Evolutionary conservation across 2,888 invertebrate genomes (phyloP), one percentile per base, ranked within the genome.

Genomic region (Synergus umbraculus): DNA sequence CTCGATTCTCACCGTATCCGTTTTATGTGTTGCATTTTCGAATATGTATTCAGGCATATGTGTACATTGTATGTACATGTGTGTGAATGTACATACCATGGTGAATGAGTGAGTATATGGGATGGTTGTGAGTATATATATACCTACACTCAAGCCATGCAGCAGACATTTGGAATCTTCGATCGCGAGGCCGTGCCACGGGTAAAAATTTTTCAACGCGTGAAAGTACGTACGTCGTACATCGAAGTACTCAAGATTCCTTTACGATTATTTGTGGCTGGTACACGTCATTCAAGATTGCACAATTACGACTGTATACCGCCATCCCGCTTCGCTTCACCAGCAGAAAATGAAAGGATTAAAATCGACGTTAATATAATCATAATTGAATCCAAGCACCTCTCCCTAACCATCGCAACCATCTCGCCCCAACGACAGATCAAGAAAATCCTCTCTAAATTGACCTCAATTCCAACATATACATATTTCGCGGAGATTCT

Each of bases 201-300:
- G 54, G 49, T 73, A 73, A 73, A 73, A 73, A 73, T 73, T 54
- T 49, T 58, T 41, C 54, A 73, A 58, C 73, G 73, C 73, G 73
- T 73, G 73, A 73, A 73, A 73, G 73, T 73, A 73, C 73, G 54
- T 73, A 29, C 13, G 22, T 63, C 73, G 54, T 73, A 29, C 13
- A 64, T 73, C 78, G 69, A 81, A 81, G 80, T 78, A 79, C 81
- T 83, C 80, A 82, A 79, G 82, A 83, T 83, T 83, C 83, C 82
- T 82, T 73, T 44, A 80, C 79, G 78, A 69, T 69, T 69, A 69
- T 69, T 69, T 69, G 69, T 54, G 69, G 69, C 69, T 49, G 73
- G n/a, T 73, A 41, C 73, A 73, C 73, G 54, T 73, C 73, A 73
- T 73, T 73, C 73, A 54, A 73, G 73, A 73, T 73, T 73, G 73